Percentiles rank a stretch among this genome's conserved stretches.
Evolutionary conservation across 1,140 invertebrate genomes (phyloP).

Genomic region (Drosophila malerkotliana): DNA sequence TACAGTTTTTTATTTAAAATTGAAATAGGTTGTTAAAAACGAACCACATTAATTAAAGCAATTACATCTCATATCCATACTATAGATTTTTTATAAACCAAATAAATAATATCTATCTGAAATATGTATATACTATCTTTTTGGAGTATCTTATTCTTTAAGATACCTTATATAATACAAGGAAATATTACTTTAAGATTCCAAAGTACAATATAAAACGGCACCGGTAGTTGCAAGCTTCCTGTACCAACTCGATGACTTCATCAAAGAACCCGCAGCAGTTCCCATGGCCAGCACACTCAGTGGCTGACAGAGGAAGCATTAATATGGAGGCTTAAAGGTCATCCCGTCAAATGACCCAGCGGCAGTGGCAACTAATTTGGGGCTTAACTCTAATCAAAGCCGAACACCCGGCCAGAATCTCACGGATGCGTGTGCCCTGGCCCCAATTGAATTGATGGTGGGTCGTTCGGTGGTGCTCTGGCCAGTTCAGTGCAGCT

Average conservation of each 20-base stretch:
- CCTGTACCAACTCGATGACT: constrained; percentile 22
- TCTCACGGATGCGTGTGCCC: constrained; percentile 49
- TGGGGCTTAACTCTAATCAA: constrained; percentile 78
- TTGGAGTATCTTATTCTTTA: no score
- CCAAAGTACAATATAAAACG: background rate
- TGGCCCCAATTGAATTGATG: constrained; percentile 31
- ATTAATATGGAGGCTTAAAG: constrained; percentile 34
- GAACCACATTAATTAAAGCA: no score
- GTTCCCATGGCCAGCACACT: constrained; percentile 1
- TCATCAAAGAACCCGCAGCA: constrained; percentile 16
- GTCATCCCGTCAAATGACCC: constrained; percentile 31
- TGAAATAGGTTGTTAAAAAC: no score
- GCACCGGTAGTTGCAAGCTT: background rate
- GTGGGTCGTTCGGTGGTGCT: background rate
- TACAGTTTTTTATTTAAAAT: no score
- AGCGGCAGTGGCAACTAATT: constrained; percentile 66
- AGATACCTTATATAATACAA: no score
- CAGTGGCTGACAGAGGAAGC: constrained; percentile 21
- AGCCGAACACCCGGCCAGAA: constrained; percentile 49
- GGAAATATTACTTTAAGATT: no score
- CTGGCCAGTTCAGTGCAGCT: constrained; percentile 7
- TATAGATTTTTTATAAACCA: no score
- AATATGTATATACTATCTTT: no score
- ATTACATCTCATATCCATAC: no score
- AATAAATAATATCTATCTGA: no score